phyloP scores from a whole-genome alignment of 64 coral and sea anemone genomes.

The Exaiptasia diaphana region DNA sequence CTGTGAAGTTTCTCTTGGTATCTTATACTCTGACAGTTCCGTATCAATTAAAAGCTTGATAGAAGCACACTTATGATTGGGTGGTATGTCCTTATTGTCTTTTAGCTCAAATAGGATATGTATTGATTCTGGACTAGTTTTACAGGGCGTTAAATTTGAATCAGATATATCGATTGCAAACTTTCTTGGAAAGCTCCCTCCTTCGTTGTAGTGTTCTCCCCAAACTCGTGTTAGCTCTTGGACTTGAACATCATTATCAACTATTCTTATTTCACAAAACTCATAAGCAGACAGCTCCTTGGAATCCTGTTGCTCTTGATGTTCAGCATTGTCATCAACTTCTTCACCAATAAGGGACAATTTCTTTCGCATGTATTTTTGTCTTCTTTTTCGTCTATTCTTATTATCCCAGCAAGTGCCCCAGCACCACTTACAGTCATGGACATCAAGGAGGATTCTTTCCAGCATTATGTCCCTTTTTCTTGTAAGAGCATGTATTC shows the following conservation, averaged over 20 bases:
- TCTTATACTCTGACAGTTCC: background rate
- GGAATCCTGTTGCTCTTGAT: too few species aligned
- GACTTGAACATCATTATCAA: background rate
- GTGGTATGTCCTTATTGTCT: background rate
- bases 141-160: background rate
- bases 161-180: slow-evolving; percentile 38
- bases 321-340: too few species aligned
- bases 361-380: too few species aligned
- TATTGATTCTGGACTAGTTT: slow-evolving; percentile 18
- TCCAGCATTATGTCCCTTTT: too few species aligned
- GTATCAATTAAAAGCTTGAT: slow-evolving; percentile 2
- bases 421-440: too few species aligned
- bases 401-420: too few species aligned
- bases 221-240: slow-evolving; percentile 6
- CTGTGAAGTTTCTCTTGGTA: background rate
- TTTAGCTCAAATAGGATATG: slow-evolving; percentile 6
- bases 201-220: slow-evolving; percentile 41
- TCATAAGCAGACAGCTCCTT: too few species aligned
- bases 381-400: too few species aligned
- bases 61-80: background rate
- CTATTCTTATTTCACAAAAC: too few species aligned
- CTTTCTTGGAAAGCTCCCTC: slow-evolving; percentile 32
- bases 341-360: too few species aligned
- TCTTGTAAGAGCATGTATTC: background rate
- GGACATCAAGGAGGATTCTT: too few species aligned